phyloP scores from a whole-genome alignment of 2,113 vertebrate species.

The Sylvietta virens region DNA sequence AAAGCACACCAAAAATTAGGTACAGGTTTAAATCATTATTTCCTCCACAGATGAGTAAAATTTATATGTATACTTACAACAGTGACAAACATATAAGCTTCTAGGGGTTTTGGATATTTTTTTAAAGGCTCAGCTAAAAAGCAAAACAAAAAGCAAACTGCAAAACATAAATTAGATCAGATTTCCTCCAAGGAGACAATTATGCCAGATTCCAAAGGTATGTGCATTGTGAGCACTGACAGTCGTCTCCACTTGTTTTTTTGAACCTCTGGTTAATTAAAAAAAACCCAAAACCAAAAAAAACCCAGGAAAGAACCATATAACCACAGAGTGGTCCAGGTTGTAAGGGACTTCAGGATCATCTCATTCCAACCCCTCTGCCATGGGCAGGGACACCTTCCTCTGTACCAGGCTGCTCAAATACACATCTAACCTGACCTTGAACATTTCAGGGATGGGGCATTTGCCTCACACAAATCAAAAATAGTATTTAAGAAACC shows the following conservation, averaged over 20 bases:
- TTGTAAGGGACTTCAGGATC: not conserved
- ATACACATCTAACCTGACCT: not conserved
- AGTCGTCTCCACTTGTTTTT: not conserved
- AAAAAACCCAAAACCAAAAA: not conserved
- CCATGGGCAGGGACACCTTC: not conserved
- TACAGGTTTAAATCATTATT: not conserved
- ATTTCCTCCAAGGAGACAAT: not conserved
- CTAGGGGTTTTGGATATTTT: not conserved
- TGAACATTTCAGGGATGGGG: not conserved
- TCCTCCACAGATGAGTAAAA: not conserved
- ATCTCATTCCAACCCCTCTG: not conserved
- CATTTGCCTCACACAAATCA: not conserved
- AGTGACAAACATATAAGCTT: not conserved
- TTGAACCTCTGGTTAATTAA: not conserved
- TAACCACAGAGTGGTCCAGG: not conserved
- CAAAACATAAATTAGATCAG: not conserved
- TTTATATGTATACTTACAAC: not conserved
- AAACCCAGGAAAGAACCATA: not conserved
- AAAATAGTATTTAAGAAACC: not conserved
- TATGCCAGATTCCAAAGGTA: not conserved
- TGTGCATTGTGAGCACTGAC: fast-evolving
- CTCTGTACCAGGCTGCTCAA: not conserved
- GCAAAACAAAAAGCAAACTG: not conserved
- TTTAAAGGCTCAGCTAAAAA: not conserved
- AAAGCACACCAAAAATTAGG: not conserved